Evolutionary conservation across 2,113 vertebrate species (phyloP).

Genomic region (Eubucco bourcierii): DNA sequence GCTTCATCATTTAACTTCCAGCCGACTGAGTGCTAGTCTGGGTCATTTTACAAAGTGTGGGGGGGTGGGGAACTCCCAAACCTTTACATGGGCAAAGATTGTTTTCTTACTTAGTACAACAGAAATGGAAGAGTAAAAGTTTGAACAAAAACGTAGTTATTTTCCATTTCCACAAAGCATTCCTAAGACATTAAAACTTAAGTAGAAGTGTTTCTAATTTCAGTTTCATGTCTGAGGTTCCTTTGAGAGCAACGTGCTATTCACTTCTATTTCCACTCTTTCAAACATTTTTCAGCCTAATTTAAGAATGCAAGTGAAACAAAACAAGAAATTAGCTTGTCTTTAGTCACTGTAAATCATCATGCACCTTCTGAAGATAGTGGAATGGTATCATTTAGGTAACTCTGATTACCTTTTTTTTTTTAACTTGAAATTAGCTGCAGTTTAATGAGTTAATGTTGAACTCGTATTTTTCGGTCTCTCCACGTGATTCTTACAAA

Average conservation of each 20-base stretch:
- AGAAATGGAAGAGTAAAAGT: not conserved
- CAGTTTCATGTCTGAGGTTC: not conserved
- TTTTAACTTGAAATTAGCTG: not conserved
- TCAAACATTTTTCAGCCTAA: not conserved
- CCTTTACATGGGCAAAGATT: too few species aligned
- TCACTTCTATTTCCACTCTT: not conserved
- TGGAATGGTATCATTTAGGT: not conserved
- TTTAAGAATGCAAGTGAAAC: not conserved
- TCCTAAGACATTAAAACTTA: not conserved
- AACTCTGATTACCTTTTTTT: not conserved
- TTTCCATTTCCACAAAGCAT: not conserved
- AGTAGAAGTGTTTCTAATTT: not conserved
- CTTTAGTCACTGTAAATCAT: not conserved
- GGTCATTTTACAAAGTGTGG: too few species aligned
- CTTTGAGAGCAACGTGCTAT: not conserved
- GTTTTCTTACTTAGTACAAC: not conserved
- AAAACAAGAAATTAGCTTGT: not conserved
- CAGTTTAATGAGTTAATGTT: slow-evolving; percentile 46
- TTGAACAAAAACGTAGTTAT: not conserved
- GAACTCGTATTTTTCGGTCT: slow-evolving; percentile 3
- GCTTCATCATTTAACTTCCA: too few species aligned
- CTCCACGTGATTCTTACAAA: not conserved
- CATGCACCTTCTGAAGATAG: not conserved
- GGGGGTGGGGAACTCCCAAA: too few species aligned
- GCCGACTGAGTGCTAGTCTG: too few species aligned